Evolutionary conservation across 2,113 vertebrate genomes (phyloP).

Genomic region (Pimephales promelas): DNA sequence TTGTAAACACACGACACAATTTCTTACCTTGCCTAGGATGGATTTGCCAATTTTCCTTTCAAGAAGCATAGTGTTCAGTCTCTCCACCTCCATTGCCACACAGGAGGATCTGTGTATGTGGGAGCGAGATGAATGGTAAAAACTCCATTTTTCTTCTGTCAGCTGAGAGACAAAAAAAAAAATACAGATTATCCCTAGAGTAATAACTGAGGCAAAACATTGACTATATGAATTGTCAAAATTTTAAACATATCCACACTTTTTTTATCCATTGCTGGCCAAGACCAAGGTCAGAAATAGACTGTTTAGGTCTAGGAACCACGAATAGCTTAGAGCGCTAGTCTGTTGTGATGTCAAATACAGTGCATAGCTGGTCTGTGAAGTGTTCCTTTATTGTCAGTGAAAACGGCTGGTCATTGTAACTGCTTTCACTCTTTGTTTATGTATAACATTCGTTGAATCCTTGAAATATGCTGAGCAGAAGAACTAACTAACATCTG

Average conservation of each 20-base stretch:
- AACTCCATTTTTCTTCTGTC: slow-evolving; percentile 92
- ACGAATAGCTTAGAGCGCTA: not conserved
- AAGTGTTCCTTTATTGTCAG: not conserved
- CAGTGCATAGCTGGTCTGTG: not conserved
- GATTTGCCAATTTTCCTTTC: slow-evolving; percentile 94
- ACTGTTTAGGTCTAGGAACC: no score
- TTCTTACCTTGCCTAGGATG: slow-evolving; percentile 88
- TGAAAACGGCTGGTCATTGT: not conserved
- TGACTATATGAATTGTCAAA: not conserved
- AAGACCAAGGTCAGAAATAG: not conserved
- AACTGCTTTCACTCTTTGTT: not conserved
- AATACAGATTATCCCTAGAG: not conserved
- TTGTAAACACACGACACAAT: not conserved
- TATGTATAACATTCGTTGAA: no score
- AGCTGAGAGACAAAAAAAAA: slow-evolving; percentile 69
- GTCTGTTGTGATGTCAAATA: not conserved
- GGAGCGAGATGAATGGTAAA: slow-evolving; percentile 86
- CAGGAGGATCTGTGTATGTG: slow-evolving; percentile 88
- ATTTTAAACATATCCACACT: no score
- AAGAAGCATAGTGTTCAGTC: slow-evolving; percentile 83
- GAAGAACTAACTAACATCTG: not conserved
- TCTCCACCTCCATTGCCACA: slow-evolving; percentile 89
- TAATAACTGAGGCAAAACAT: not conserved
- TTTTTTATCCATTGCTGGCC: not conserved
- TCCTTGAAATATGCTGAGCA: no score